These are phyloP conservation scores for Diadromus collaris DNA, from an alignment of 2,888 invertebrate genomes.

Conservation along the genomic window DNA sequence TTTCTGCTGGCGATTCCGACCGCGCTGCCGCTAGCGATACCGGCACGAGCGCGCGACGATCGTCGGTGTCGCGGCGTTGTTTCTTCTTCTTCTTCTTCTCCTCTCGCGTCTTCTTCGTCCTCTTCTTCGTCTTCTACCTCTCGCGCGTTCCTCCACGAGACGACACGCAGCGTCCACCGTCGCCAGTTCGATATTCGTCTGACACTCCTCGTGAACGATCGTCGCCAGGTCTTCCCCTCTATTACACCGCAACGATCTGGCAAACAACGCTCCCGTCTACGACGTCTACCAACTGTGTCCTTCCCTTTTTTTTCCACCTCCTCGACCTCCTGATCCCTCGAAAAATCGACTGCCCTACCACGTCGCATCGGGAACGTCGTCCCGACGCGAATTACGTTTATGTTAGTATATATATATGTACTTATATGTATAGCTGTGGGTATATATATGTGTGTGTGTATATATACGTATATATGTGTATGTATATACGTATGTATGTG, in stretches of 20 bases:
- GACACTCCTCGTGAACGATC: conserved; percentile 14
- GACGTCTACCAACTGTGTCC: conserved; percentile 12
- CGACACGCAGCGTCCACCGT: background rate
- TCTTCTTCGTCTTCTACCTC: conserved; percentile 30
- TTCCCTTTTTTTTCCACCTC: conserved; percentile 50
- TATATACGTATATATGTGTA: background rate
- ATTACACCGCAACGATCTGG: conserved; percentile 57
- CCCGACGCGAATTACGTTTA: conserved; percentile 48
- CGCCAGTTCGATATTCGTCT: conserved; percentile 24
- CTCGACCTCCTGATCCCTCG: conserved; percentile 56
- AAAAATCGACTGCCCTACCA: conserved; percentile 56
- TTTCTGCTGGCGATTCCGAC: background rate
- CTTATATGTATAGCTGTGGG: background rate
- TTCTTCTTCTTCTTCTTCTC: conserved; percentile 3
- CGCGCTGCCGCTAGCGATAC: background rate
- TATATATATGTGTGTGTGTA: background rate
- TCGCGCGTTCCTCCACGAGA: conserved; percentile 26
- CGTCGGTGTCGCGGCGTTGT: background rate
- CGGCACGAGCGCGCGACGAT: background rate
- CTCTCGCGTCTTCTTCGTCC: conserved; percentile 11
- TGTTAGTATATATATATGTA: background rate
- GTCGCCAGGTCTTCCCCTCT: conserved; percentile 57
- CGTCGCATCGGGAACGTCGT: conserved; percentile 57
- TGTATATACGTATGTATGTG: conserved; percentile 10
- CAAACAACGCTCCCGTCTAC: conserved; percentile 40